A percentile compares a stretch with the other conserved stretches of the same genome.
These are phyloP conservation scores for Drosophila buzzatii DNA, from an alignment of 2,888 invertebrate species.

Conservation along the genomic window DNA sequence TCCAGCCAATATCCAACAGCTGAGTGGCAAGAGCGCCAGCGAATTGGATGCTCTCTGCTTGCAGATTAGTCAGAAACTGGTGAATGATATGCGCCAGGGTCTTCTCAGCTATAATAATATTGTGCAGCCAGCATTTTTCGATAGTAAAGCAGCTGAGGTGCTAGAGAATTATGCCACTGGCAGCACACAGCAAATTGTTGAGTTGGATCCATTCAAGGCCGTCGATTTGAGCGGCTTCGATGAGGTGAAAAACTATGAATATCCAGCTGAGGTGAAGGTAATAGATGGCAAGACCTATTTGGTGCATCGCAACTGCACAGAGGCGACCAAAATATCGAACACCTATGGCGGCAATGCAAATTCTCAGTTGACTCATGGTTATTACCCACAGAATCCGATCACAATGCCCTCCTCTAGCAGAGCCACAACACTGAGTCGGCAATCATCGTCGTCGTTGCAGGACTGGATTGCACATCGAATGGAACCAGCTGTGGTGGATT, in stretches of 20 bases:
- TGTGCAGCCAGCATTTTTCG: constrained; percentile 83
- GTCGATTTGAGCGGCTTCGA: constrained; percentile 80
- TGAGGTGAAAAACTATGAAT: constrained; percentile 81
- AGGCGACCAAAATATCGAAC: constrained; percentile 66
- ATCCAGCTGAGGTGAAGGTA: constrained; percentile 83
- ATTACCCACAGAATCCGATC: constrained; percentile 18
- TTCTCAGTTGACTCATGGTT: constrained; percentile 42
- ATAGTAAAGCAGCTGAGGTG: constrained; percentile 77
- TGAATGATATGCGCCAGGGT: constrained; percentile 82
- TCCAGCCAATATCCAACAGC: constrained; percentile 75
- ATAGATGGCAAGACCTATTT: constrained; percentile 83
- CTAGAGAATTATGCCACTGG: constrained; percentile 63
- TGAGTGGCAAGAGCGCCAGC: constrained; percentile 78
- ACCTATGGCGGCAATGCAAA: constrained; percentile 47
- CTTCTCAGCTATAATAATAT: constrained; percentile 73
- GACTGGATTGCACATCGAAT: constrained; percentile 75
- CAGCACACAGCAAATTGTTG: constrained; percentile 67
- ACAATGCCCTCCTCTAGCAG: constrained; percentile 10
- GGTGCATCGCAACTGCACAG: constrained; percentile 83
- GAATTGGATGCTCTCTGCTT: constrained; percentile 76
- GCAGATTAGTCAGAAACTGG: constrained; percentile 74
- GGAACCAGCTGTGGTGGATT: constrained; percentile 80
- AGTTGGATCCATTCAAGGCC: constrained; percentile 62
- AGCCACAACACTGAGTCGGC: constrained; percentile 47
- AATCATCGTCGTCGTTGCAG: constrained; percentile 71